phyloP scores from a whole-genome alignment of 1,140 invertebrate genomes.

The Pseudomyrmex cubaensis region DNA sequence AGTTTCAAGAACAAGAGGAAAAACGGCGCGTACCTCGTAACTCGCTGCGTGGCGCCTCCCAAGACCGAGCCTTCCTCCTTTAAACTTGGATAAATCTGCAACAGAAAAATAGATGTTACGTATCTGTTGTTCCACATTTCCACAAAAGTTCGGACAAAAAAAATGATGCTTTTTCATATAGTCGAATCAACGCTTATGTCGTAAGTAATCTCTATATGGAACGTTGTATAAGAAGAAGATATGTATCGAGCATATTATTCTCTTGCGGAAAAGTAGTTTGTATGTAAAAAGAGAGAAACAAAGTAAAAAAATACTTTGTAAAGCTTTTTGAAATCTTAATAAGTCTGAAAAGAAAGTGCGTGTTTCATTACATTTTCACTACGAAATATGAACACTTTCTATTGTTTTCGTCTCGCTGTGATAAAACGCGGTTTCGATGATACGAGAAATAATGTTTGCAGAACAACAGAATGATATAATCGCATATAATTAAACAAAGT shows the following conservation, averaged over 20 bases:
- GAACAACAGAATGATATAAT: constrained; percentile 10
- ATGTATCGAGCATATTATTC: not conserved
- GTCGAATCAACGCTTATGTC: not conserved
- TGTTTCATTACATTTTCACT: not conserved
- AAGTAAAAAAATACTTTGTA: not conserved
- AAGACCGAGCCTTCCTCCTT: constrained; percentile 83
- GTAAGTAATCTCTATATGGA: not conserved
- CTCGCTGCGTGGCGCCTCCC: constrained; percentile 82
- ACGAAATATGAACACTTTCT: not conserved
- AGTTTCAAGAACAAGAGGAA: not conserved
- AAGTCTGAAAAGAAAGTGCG: not conserved
- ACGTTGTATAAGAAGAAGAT: not conserved
- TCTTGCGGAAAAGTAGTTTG: not conserved
- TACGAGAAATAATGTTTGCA: not conserved
- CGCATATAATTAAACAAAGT: not conserved
- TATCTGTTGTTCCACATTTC: not conserved
- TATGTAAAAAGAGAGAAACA: not conserved
- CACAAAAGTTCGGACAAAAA: constrained; percentile 6
- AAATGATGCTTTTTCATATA: not conserved
- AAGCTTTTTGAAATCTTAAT: not conserved
- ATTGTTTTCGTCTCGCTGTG: too few species aligned
- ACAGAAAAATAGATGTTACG: constrained; percentile 64
- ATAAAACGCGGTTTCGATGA: not conserved
- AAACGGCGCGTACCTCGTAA: constrained; percentile 78
- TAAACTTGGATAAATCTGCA: constrained; percentile 82